Percentiles rank a stretch among this genome's conserved stretches.
Evolutionary conservation across 30 jellyfish, hydroid and myxozoan species (phyloP).

Genomic region (Pseudorhiza aurosa): DNA sequence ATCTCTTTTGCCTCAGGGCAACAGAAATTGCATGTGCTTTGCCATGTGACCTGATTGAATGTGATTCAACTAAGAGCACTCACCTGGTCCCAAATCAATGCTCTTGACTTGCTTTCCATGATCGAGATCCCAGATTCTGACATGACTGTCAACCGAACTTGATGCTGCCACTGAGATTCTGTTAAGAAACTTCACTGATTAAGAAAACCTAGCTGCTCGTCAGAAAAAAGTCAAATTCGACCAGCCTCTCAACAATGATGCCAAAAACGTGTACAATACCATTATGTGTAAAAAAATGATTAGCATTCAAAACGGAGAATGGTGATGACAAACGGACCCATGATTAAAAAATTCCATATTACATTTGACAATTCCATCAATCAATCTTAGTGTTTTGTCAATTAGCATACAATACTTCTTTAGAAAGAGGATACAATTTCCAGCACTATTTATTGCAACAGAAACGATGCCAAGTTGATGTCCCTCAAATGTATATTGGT

Average conservation of each 20-base stretch:
- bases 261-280: too few species aligned
- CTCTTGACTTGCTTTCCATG: slow-evolving; percentile 91
- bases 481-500: slow-evolving; percentile 82
- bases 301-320: neutral
- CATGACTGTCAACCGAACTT: slow-evolving; percentile 92
- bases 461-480: slow-evolving; percentile 96
- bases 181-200: neutral
- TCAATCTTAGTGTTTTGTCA: too few species aligned
- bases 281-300: too few species aligned
- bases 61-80: too few species aligned
- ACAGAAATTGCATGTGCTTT: too few species aligned
- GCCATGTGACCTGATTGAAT: too few species aligned
- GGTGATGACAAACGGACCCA: neutral
- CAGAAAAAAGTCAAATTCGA: too few species aligned
- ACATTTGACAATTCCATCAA: neutral
- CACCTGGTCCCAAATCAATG: slow-evolving; percentile 97
- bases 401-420: too few species aligned
- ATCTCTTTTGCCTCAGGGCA: too few species aligned
- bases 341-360: neutral
- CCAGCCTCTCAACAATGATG: too few species aligned
- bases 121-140: slow-evolving; percentile 91
- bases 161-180: slow-evolving; percentile 84
- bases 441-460: slow-evolving; percentile 77
- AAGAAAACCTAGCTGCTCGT: too few species aligned
- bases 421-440: slow-evolving; percentile 85